These are phyloP conservation scores for Melanostigma gelatinosum DNA, from an alignment of 2,113 vertebrate genomes.

Conservation along the genomic window DNA sequence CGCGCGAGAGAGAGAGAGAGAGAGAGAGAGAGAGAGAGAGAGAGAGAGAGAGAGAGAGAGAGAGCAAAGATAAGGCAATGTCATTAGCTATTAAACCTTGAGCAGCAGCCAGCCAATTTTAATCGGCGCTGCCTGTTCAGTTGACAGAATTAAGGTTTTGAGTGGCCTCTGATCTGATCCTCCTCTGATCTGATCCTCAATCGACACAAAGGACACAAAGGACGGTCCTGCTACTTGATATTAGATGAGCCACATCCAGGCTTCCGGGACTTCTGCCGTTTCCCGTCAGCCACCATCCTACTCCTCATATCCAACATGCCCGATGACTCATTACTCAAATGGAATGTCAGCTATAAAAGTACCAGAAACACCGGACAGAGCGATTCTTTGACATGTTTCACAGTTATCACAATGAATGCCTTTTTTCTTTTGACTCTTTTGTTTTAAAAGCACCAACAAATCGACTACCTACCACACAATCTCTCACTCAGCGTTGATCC, in stretches of 20 bases:
- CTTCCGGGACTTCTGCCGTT: slow-evolving; percentile 8
- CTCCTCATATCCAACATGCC: slow-evolving; percentile 29
- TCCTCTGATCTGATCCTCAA: slow-evolving; percentile 23
- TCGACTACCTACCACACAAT: neutral
- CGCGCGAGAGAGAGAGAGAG: neutral
- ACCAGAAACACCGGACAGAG: neutral
- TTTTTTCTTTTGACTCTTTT: slow-evolving; percentile 28
- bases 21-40: neutral
- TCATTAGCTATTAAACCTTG: slow-evolving; percentile 40
- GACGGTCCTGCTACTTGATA: slow-evolving; percentile 5
- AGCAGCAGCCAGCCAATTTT: slow-evolving; percentile 42
- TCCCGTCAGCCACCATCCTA: slow-evolving; percentile 61
- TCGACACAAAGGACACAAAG: slow-evolving; percentile 43
- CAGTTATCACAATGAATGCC: neutral
- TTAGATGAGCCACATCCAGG: slow-evolving; percentile 21
- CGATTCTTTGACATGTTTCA: neutral
- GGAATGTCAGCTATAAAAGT: slow-evolving; percentile 36
- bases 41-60: slow-evolving; percentile 11
- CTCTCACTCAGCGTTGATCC: neutral
- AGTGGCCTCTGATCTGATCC: slow-evolving; percentile 34
- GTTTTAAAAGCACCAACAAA: slow-evolving; percentile 4
- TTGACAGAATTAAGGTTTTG: slow-evolving; percentile 17
- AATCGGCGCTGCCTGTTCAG: slow-evolving; percentile 11
- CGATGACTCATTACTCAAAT: slow-evolving; percentile 63
- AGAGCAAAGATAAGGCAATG: slow-evolving; percentile 11